Conservation (phyloP, 92 coral and sea anemone species). For the Plumapathes pennacea region DNA sequence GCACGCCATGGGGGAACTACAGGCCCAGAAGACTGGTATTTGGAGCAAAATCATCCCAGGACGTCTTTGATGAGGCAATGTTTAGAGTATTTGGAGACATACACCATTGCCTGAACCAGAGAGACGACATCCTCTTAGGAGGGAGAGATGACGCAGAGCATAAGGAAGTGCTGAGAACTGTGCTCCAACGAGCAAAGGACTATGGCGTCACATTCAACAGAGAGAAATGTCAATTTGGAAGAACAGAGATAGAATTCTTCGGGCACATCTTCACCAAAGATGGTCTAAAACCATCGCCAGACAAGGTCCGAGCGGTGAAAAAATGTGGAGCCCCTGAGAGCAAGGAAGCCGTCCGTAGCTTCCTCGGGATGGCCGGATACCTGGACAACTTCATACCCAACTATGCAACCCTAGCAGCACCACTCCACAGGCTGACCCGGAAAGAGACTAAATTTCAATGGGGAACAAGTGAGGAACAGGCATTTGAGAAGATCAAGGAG, state of each 20-base stretch:
- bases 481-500: conserved; percentile 51
- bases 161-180: conserved; percentile 13
- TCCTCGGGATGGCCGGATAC: conserved; percentile 64
- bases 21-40: conserved; percentile 37
- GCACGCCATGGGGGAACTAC: conserved; percentile 55
- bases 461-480: conserved; percentile 20
- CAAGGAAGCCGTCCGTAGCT: conserved; percentile 64
- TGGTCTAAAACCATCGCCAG: conserved; percentile 52
- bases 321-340: conserved; percentile 43
- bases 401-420: conserved; percentile 42
- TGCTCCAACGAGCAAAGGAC: conserved; percentile 47
- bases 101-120: conserved; percentile 38
- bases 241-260: conserved; percentile 39
- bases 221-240: conserved; percentile 52
- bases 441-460: conserved; percentile 35
- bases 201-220: conserved; percentile 23
- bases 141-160: conserved; percentile 22
- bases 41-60: conserved; percentile 52
- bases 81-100: conserved; percentile 17
- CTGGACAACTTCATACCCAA: conserved; percentile 39
- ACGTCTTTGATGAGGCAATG: conserved; percentile 34
- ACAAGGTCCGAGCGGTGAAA: conserved; percentile 60
- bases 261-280: conserved; percentile 48
- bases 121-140: conserved; percentile 38
- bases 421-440: conserved; percentile 23